Conservation (phyloP, 2,113 vertebrate genomes). For the Podarcis cretensis region DNA sequence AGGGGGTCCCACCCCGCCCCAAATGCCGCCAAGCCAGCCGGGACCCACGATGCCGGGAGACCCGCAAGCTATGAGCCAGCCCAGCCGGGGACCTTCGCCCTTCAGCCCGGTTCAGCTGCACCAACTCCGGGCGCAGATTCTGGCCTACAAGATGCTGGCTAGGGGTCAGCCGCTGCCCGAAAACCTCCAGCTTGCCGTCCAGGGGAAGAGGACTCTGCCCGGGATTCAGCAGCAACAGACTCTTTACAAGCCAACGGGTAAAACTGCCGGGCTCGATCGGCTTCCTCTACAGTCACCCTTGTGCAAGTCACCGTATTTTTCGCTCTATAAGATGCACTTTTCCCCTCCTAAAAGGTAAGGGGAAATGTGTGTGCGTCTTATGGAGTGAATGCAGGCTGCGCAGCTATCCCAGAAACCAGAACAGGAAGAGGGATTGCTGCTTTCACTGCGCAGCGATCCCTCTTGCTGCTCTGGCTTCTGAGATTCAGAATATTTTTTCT, state of each 20-base stretch:
- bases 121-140: constrained; percentile 96
- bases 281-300: background rate
- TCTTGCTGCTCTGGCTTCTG: too few species aligned
- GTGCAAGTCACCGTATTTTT: too few species aligned
- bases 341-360: too few species aligned
- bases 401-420: too few species aligned
- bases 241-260: constrained; percentile 89
- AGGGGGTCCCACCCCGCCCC: constrained; percentile 93
- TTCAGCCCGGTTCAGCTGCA: constrained; percentile 96
- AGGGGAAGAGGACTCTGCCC: constrained; percentile 94
- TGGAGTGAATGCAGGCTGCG: too few species aligned
- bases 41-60: constrained; percentile 90
- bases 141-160: constrained; percentile 97
- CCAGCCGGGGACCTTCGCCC: constrained; percentile 88
- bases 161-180: constrained; percentile 95
- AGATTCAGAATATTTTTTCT: too few species aligned
- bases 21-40: constrained; percentile 88
- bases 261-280: constrained; percentile 24
- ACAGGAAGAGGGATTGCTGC: too few species aligned
- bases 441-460: too few species aligned
- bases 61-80: constrained; percentile 87
- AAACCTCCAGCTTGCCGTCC: constrained; percentile 96
- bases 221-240: constrained; percentile 89
- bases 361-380: too few species aligned
- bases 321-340: too few species aligned